Base-by-base conservation (phyloP, 2,797 vertebrate genomes). In the Gobionotothen gibberifrons region DNA sequence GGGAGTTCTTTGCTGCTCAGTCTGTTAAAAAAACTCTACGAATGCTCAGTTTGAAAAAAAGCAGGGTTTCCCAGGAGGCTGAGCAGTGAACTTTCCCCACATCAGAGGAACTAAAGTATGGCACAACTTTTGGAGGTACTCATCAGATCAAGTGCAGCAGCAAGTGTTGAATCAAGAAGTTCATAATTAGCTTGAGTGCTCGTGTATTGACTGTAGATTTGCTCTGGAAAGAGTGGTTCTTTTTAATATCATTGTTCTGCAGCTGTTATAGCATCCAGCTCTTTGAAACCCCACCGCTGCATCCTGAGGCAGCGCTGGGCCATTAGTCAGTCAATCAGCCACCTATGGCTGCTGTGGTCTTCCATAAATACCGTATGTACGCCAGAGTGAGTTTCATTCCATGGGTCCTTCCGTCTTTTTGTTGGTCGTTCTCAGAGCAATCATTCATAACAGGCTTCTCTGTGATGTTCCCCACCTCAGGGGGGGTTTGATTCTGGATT, bases 401-500 rank as follows among this genome's bases (percentile, higher is more conserved):
- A 2, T 36, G 42, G 26, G 10, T 69, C 48, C 43, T 22, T 59
- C 48, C 56, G 52, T 43, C 44, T 69, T 67, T 80, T 54, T 78
- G 62, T 65, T 70, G 56, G 53, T 69, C 42, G 14, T n/a, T 73
- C 65, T 76, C 51, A 17, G 64, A 52, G 60, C 72, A 78, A 65
- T 72, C 67, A 74, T 67, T 88, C 74, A 79, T 60, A 57, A 76
- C 85, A 51, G 52, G 54, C 36, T 74, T 65, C 72, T 60, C 62
- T 75, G 61, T 71, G 80, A 70, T 80, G 80, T 68, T 79, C 69
- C 47, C 60, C 77, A 69, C 74, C 82, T 80, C 74, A 59, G 79
- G 83, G 68, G 82, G 62, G 66, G 63, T 81, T 80, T 85, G 84
- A 85, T 82, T 90, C 63, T 65, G 83, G 84, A 88, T 90, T 86